Conservation (phyloP, 2,888 invertebrate genomes). For the Erannis defoliaria region DNA sequence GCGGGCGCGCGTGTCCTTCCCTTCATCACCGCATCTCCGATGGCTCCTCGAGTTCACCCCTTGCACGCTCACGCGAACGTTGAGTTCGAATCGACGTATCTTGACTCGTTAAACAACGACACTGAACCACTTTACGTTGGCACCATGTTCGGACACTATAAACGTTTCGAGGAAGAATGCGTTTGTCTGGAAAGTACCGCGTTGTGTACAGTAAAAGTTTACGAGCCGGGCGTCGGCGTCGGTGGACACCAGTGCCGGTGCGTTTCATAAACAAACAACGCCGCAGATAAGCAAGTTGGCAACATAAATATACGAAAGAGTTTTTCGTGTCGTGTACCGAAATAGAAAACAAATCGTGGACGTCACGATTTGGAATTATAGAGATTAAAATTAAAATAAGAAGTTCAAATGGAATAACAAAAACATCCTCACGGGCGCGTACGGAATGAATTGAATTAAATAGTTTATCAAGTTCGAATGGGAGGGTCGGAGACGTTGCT, state of each 20-base stretch:
- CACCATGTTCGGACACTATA: constrained; percentile 8
- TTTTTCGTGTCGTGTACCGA: constrained; percentile 51
- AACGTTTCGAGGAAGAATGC: constrained; percentile 33
- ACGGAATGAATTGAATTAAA: constrained; percentile 43
- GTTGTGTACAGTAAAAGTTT: constrained; percentile 54
- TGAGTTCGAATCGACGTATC: constrained; percentile 73
- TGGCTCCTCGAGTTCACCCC: constrained; percentile 54
- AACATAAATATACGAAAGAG: constrained; percentile 57
- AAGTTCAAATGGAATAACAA: constrained; percentile 31
- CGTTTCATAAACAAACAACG: constrained; percentile 71
- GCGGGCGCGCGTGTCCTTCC: constrained; percentile 62
- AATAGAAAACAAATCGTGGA: constrained; percentile 53
- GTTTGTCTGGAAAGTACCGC: constrained; percentile 44
- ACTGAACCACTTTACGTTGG: constrained; percentile 32
- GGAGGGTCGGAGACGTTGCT: constrained; percentile 53
- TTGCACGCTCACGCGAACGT: constrained; percentile 75
- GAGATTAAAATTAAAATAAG: constrained; percentile 54
- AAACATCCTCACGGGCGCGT: constrained; percentile 33
- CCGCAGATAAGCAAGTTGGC: constrained; percentile 66
- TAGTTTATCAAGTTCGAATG: constrained; percentile 48
- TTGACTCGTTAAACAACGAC: constrained; percentile 51
- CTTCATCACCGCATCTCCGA: constrained; percentile 71
- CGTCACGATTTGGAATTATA: constrained; percentile 42
- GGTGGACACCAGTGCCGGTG: constrained; percentile 56
- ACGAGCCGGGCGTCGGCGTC: constrained; percentile 48